Percentiles rank a stretch among this genome's conserved stretches.
Evolutionary conservation across 2,888 invertebrate species (phyloP).

Genomic region (Rambutsinella grinnellia): DNA sequence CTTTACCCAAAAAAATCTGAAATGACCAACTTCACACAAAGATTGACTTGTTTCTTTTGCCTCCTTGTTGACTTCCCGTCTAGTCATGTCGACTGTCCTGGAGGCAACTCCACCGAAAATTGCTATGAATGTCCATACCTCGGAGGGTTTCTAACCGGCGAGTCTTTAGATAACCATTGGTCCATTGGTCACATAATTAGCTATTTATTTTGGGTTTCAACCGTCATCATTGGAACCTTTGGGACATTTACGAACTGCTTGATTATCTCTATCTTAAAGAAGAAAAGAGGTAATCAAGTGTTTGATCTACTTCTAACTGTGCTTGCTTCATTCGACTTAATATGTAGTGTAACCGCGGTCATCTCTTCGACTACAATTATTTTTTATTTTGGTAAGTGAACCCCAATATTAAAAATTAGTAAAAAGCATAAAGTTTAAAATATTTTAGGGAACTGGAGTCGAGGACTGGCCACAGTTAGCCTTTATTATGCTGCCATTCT

Average conservation of each 20-base stretch:
- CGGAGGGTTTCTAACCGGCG: slow-evolving; percentile 17
- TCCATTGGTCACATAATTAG: slow-evolving; percentile 20
- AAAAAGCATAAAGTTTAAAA: too few relatives aligned
- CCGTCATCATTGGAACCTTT: slow-evolving; percentile 15
- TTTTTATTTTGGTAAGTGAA: slow-evolving; percentile 13
- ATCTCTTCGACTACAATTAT: slow-evolving; percentile 10
- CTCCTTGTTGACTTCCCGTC: too few relatives aligned
- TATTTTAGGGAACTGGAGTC: too few relatives aligned
- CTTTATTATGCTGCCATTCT: slow-evolving; percentile 6
- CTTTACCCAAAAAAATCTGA: too few relatives aligned
- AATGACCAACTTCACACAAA: too few relatives aligned
- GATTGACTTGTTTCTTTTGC: too few relatives aligned
- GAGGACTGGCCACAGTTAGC: slow-evolving; percentile 4
- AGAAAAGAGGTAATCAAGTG: not conserved
- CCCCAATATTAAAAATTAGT: too few relatives aligned
- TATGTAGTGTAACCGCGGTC: slow-evolving; percentile 8
- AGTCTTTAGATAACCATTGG: slow-evolving; percentile 2
- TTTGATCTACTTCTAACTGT: slow-evolving; percentile 17
- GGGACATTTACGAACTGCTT: slow-evolving; percentile 12
- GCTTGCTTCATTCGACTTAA: slow-evolving; percentile 25
- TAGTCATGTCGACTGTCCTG: too few relatives aligned
- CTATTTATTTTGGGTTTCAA: slow-evolving; percentile 1
- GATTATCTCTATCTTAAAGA: slow-evolving; percentile 18
- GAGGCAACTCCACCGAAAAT: too few relatives aligned
- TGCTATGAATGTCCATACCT: slow-evolving; percentile 14